These are phyloP conservation scores for Malacoraja senta DNA, from an alignment of 2,797 vertebrate genomes.

Conservation along the genomic window DNA sequence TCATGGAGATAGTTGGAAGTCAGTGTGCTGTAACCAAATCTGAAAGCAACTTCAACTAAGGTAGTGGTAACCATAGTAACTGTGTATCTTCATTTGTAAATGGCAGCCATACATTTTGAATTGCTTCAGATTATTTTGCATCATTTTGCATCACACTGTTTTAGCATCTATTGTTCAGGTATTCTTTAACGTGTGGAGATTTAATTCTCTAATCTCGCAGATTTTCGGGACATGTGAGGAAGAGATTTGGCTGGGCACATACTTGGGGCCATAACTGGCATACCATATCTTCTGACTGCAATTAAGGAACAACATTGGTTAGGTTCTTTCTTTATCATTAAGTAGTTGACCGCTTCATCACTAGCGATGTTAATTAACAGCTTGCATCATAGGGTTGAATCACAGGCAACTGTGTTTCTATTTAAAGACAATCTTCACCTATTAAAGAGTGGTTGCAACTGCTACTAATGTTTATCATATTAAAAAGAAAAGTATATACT, in stretches of 20 bases:
- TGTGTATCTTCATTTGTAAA: conserved; percentile 47
- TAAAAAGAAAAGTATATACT: not conserved
- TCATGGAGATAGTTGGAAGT: conserved; percentile 44
- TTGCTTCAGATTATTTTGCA: conserved; percentile 43
- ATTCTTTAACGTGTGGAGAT: not conserved
- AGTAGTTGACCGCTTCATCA: not conserved
- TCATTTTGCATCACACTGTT: conserved; percentile 45
- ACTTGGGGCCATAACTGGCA: too few relatives aligned
- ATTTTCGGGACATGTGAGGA: not conserved
- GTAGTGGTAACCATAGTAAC: conserved; percentile 45
- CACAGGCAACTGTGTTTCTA: not conserved
- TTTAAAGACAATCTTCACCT: not conserved
- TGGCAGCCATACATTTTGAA: conserved; percentile 46
- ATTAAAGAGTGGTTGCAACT: not conserved
- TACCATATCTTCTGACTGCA: not conserved
- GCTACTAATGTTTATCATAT: not conserved
- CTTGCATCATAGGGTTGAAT: not conserved
- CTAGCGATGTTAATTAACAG: not conserved
- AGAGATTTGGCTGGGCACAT: not conserved
- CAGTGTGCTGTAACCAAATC: conserved; percentile 46
- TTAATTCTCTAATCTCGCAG: not conserved
- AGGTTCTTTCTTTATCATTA: not conserved
- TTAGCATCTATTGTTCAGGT: conserved; percentile 45
- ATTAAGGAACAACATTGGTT: not conserved
- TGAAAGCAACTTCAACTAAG: conserved; percentile 44